Evolutionary conservation across 1,140 invertebrate genomes (phyloP).

Genomic region (Drosophila mayri): DNA sequence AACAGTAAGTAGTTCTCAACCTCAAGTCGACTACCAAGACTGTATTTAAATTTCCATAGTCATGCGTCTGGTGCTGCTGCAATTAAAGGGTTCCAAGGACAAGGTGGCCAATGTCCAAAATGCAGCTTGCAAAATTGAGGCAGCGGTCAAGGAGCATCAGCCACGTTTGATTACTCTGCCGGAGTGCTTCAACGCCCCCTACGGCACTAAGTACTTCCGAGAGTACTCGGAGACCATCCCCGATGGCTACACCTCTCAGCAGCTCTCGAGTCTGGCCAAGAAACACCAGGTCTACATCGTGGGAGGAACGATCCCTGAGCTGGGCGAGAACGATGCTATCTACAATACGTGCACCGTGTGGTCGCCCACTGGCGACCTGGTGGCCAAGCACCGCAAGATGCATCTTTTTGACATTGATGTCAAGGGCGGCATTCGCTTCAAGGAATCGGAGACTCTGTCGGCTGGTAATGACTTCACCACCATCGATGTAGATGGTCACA

Average conservation of each 20-base stretch:
- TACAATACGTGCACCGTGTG: slow-evolving; percentile 97
- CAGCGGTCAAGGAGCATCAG: slow-evolving; percentile 89
- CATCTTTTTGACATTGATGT: slow-evolving; percentile 99
- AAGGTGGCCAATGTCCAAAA: slow-evolving; percentile 91
- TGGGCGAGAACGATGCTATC: slow-evolving; percentile 87
- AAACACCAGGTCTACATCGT: slow-evolving; percentile 93
- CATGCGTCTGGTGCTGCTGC: slow-evolving; percentile 90
- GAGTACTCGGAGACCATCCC: slow-evolving; percentile 95
- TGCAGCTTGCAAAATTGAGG: slow-evolving; percentile 90
- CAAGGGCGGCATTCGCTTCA: slow-evolving; percentile 96
- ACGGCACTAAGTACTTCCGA: slow-evolving; percentile 89
- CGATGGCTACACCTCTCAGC: slow-evolving; percentile 89
- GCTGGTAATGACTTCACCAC: slow-evolving; percentile 91
- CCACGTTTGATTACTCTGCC: slow-evolving; percentile 93
- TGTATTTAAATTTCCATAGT: slow-evolving; percentile 32
- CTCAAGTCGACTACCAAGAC: not conserved
- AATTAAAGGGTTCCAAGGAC: slow-evolving; percentile 90
- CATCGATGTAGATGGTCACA: slow-evolving; percentile 91
- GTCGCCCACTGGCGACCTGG: slow-evolving; percentile 91
- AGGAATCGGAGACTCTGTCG: slow-evolving; percentile 94
- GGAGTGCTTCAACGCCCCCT: slow-evolving; percentile 98
- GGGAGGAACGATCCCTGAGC: slow-evolving; percentile 96
- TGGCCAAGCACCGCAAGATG: slow-evolving; percentile 92
- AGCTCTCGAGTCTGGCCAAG: slow-evolving; percentile 91
- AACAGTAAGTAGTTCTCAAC: slow-evolving; percentile 46